These are phyloP conservation scores for Pogona vitticeps DNA, from an alignment of 2,113 vertebrate species.

Conservation along the genomic window DNA sequence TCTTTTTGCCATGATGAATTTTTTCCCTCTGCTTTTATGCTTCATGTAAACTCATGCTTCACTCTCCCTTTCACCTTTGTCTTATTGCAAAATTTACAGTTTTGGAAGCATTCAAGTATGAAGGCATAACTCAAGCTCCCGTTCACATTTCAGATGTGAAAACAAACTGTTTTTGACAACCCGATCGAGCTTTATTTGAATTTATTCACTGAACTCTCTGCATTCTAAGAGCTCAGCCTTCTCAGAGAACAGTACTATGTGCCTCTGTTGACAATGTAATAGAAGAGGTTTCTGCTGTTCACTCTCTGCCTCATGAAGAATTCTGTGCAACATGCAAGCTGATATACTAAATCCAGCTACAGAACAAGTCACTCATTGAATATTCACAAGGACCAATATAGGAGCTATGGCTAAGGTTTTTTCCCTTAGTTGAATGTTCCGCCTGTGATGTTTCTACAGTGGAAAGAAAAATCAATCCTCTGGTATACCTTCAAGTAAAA, in stretches of 20 bases:
- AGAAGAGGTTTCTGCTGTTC: neutral
- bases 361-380: neutral
- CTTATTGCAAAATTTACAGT: conserved; percentile 46
- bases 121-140: conserved; percentile 31
- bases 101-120: conserved; percentile 34
- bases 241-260: neutral
- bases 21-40: neutral
- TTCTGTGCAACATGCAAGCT: neutral
- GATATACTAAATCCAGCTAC: neutral
- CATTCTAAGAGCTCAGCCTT: conserved; percentile 11
- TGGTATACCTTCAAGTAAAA: fast-evolving
- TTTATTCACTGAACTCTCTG: neutral
- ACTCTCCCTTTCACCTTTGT: conserved; percentile 37
- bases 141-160: conserved; percentile 40
- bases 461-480: conserved; percentile 22
- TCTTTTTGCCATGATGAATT: neutral
- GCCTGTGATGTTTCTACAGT: neutral
- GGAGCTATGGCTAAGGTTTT: neutral
- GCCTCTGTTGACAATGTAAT: neutral
- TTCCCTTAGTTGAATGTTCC: neutral
- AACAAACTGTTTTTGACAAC: conserved; percentile 46
- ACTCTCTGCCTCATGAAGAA: neutral
- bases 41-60: neutral
- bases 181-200: neutral
- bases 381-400: neutral